Conservation (phyloP, 2,113 vertebrate species). For the Theristicus caerulescens region DNA sequence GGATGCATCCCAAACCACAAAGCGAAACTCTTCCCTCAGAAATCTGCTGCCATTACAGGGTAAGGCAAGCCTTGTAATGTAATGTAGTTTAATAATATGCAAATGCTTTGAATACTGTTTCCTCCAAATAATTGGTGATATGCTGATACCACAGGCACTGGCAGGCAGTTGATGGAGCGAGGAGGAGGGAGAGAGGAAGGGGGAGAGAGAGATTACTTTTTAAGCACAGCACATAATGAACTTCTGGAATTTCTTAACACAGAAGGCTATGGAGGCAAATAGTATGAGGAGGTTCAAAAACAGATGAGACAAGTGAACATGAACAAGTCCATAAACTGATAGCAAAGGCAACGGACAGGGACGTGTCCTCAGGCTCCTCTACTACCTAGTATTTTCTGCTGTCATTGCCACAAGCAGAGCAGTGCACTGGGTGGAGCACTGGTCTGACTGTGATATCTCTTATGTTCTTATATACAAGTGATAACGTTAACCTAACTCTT, state of each 20-base stretch:
- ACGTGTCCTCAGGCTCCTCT: neutral
- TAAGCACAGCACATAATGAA: neutral
- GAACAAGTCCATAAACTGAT: neutral
- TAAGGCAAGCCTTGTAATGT: neutral
- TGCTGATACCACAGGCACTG: neutral
- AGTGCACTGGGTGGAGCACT: neutral
- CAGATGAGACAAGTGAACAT: neutral
- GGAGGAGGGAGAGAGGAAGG: too few species aligned
- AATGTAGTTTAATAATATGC: neutral
- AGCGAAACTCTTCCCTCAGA: neutral
- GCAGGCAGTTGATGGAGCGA: neutral
- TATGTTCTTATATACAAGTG: neutral
- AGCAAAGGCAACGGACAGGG: neutral
- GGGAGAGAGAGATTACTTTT: neutral
- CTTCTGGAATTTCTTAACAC: neutral
- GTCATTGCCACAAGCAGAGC: neutral
- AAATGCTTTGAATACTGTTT: neutral
- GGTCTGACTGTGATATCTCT: neutral
- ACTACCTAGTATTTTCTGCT: neutral
- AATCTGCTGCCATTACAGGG: neutral
- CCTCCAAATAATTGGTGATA: neutral
- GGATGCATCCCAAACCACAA: neutral
- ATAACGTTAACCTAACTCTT: neutral
- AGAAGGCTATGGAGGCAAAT: neutral
- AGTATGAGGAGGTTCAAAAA: neutral